Percentiles rank a stretch among this genome's conserved stretches.
Evolutionary conservation across 2,113 vertebrate genomes (phyloP).

Genomic region (Stictonetta naevosa): DNA sequence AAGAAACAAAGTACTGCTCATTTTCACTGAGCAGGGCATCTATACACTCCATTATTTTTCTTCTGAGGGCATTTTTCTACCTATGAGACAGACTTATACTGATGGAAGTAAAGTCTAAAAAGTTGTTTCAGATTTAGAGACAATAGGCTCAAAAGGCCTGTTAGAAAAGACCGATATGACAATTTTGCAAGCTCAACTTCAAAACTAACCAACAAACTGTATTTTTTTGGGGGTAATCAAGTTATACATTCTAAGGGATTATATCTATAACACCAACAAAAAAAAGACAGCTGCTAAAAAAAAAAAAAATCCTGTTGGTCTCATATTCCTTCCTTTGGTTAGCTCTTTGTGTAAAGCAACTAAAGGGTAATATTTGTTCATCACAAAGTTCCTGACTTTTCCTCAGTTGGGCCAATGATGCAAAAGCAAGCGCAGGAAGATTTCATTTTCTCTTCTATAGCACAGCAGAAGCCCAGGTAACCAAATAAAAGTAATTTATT

Average conservation of each 20-base stretch:
- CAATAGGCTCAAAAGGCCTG: neutral
- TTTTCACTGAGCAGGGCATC: neutral
- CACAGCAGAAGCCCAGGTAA: neutral
- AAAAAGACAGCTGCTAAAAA: neutral
- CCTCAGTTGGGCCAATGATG: neutral
- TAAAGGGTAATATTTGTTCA: neutral
- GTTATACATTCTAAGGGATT: neutral
- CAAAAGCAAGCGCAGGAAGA: neutral
- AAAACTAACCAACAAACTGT: neutral
- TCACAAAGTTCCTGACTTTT: neutral
- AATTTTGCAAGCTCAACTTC: neutral
- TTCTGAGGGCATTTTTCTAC: neutral
- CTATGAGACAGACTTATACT: neutral
- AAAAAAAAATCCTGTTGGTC: neutral
- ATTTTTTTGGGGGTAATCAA: neutral
- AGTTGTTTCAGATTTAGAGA: neutral
- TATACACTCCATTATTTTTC: neutral
- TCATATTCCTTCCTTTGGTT: neutral
- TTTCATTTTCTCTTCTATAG: neutral
- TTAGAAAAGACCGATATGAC: neutral
- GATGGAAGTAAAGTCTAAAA: neutral
- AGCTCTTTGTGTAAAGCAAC: neutral
- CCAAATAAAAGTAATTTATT: slow-evolving; percentile 47
- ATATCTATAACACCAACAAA: neutral
- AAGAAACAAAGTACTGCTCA: too few relatives aligned